These are phyloP conservation scores for Hydrozoanthus gracilis DNA, from an alignment of 92 coral and sea anemone genomes.

Conservation along the genomic window DNA sequence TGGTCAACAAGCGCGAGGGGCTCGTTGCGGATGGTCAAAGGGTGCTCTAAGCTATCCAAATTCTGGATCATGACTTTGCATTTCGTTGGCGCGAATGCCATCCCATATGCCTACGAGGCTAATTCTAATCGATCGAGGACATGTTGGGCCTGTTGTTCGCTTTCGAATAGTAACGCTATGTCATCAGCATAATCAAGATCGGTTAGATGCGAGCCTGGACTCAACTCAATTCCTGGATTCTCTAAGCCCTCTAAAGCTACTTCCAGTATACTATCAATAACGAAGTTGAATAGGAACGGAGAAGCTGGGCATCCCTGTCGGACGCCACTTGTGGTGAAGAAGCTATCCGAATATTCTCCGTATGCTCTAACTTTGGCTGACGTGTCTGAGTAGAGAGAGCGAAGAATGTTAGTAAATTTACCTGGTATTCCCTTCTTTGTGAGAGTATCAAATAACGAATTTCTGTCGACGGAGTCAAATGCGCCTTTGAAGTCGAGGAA, in stretches of 20 bases:
- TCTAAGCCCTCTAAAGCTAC: neutral
- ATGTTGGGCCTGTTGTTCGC: neutral
- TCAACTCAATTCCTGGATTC: neutral
- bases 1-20: neutral
- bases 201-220: neutral
- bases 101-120: neutral
- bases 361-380: neutral
- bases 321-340: neutral
- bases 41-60: neutral
- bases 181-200: neutral
- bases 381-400: neutral
- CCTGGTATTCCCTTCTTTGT: neutral
- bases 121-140: neutral
- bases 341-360: neutral
- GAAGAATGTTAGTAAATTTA: neutral
- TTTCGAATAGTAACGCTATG: neutral
- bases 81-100: neutral
- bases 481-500: neutral
- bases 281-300: neutral
- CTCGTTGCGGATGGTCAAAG: neutral
- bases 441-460: neutral
- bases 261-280: neutral
- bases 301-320: neutral
- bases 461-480: neutral
- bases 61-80: neutral